Conservation (phyloP, 2,113 vertebrate species). For the Cynocephalus volans region DNA sequence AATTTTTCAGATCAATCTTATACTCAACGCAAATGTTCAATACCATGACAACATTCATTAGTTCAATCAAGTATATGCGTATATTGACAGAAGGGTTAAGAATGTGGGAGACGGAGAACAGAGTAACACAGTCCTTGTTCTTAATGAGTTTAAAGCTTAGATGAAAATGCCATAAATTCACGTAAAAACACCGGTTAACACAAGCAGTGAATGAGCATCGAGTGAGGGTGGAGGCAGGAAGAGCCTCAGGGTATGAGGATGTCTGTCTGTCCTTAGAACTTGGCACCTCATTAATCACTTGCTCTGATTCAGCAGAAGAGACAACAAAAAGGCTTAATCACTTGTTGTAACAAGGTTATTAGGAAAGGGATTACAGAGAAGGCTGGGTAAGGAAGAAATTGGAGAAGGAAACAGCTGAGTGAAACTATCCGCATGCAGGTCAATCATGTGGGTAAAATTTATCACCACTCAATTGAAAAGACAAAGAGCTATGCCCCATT, state of each 20-base stretch:
- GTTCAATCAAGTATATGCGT: neutral
- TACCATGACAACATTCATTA: neutral
- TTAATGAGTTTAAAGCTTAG: neutral
- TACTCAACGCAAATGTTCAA: neutral
- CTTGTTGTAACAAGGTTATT: slow-evolving; percentile 60
- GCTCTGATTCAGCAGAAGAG: slow-evolving; percentile 50
- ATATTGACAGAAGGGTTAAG: slow-evolving; percentile 21
- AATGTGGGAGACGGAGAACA: neutral
- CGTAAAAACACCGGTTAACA: neutral
- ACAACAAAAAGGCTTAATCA: slow-evolving; percentile 53
- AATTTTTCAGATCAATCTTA: neutral
- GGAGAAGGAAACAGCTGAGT: neutral
- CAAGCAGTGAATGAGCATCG: neutral
- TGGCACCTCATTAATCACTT: slow-evolving; percentile 46
- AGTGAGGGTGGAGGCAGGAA: neutral
- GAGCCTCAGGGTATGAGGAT: neutral
- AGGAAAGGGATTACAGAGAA: slow-evolving; percentile 52
- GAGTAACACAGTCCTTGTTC: neutral
- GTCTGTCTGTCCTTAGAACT: slow-evolving; percentile 51
- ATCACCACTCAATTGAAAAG: slow-evolving; percentile 37
- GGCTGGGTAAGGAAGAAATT: slow-evolving; percentile 21
- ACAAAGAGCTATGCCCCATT: neutral
- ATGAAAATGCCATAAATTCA: slow-evolving; percentile 11
- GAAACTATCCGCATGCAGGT: neutral
- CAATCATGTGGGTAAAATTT: neutral